Evolutionary conservation across 2,797 vertebrate genomes (phyloP), one percentile per base, ranked within the genome.

Genomic region (Ctenopoma kingsleyae): DNA sequence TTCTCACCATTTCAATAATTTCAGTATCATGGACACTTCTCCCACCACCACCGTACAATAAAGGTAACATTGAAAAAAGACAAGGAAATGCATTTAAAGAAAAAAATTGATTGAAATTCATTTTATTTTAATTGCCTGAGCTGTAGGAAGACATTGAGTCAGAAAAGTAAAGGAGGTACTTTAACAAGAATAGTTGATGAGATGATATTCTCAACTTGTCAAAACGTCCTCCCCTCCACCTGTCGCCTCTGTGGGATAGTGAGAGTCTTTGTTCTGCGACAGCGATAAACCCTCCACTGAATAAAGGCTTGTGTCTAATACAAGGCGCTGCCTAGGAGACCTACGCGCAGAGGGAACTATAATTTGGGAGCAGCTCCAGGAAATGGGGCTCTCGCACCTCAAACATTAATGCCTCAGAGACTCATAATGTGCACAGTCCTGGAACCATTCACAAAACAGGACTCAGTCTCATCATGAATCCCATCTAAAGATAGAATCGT

Each of bases 401-500:
- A 72, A 87, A 78, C 71, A 64, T 63, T 63, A 65, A 82, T 59
- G 47, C 81, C 82, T 67, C 68, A 53, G 80, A 83, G 83, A 80
- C 65, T 71, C 36, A 64, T 71, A 83, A 73, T 84, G 76, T 76
- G 56, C 71, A 62, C 57, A 81, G 71, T 69, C 65, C 74, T 83
- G 81, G 85, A 90, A 85, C 75, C 74, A 75, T 87, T 91, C 74
- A 82, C 74, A 83, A 83, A 84, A 83, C 53, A 51, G 71, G 78
- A 84, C 74, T 64, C 36, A 2, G 65, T 67, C 67, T 79, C 58
- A 71, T 69, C 81, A 68, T 60, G 41, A 79, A 75, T 78, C 60
- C 61, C 43, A 41, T 71, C 80, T 86, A 88, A 91, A 90, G 84
- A 90, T 81, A 90, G 87, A 80, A 69, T 86, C 66, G 38, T 30